Conservation (phyloP, 1,140 invertebrate genomes). For the Diprion similis region DNA sequence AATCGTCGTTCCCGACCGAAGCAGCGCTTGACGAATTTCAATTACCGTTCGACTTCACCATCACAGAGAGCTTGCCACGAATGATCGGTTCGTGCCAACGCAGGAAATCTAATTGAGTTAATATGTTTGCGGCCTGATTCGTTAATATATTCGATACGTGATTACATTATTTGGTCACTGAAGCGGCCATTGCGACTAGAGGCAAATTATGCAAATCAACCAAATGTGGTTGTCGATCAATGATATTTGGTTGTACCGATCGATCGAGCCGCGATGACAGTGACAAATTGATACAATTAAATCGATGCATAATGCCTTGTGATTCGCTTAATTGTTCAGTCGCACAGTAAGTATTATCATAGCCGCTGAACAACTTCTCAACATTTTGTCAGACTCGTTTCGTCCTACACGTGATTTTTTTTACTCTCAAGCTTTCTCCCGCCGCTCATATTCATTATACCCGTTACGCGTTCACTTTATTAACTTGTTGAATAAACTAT, state of each 20-base stretch:
- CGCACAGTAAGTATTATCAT: not conserved
- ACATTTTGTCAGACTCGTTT: not conserved
- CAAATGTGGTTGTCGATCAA: not conserved
- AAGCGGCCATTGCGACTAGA: not conserved
- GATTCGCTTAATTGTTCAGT: not conserved
- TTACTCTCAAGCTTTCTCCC: not conserved
- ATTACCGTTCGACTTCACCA: not conserved
- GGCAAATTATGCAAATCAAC: not conserved
- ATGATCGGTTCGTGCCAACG: too few relatives aligned
- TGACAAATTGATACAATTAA: conserved; percentile 9
- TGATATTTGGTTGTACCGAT: conserved; percentile 3
- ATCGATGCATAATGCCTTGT: not conserved
- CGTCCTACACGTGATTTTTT: not conserved
- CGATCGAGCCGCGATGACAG: not conserved
- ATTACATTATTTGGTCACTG: not conserved
- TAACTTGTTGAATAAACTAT: not conserved
- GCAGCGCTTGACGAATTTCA: not conserved
- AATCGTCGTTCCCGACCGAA: not conserved
- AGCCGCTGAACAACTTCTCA: not conserved
- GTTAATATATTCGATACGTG: not conserved
- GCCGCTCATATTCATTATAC: not conserved
- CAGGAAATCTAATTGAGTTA: not conserved
- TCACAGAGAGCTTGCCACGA: not conserved
- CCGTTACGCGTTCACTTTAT: not conserved
- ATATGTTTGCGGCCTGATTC: not conserved